Base-by-base conservation (phyloP, 2,888 invertebrate genomes). In the Unio delphinus region DNA sequence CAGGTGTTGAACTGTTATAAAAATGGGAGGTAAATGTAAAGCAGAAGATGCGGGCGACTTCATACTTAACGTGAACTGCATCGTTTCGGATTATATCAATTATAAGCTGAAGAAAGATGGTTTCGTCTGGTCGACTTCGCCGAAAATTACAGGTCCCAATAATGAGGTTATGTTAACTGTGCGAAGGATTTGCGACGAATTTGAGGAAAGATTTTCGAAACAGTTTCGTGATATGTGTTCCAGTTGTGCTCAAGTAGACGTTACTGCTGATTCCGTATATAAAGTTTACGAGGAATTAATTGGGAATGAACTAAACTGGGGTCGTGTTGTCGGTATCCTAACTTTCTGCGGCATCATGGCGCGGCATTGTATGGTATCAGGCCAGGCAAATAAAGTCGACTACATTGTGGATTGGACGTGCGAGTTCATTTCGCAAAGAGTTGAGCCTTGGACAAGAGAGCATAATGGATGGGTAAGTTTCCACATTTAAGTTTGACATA, bases 91-190 rank as follows among this genome's bases (percentile, higher is more conserved):
- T 73, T 80, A 80, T 68, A 78, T 85, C 55, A 79, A 75, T 61
- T 79, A 80, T 64, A 77, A 81, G 61, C 70, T 84, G 55, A 70
- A 80, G 68, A 79, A 79, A 91, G 92, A 20, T 91, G 92, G 65
- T 91, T 92, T 90, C 91, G 92, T 57, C 90, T 92, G 56, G 92
- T 92, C 55, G 91, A 92, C 77, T 90, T 92, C 77, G 68, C 85
- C 80, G 69, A 84, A 72, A 69, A 80, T 75, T 60, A 80, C 78
- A 68, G 70, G 74, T 34, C 78, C 74, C 15, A 74, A 82, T 23
- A 78, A 74, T 60, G 72, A 75, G 65, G 75, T 83, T 17, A 69
- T 79, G 58, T 62, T 67, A 28, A 80, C 81, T 8, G 80, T 83
- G 78, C 68, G 86, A 65, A 74, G 73, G 20, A 75, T 89, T 56